A percentile compares a stretch with the other conserved stretches of the same genome.
These are phyloP conservation scores for Whitmania pigra DNA, from an alignment of 1,140 invertebrate species.

Conservation along the genomic window DNA sequence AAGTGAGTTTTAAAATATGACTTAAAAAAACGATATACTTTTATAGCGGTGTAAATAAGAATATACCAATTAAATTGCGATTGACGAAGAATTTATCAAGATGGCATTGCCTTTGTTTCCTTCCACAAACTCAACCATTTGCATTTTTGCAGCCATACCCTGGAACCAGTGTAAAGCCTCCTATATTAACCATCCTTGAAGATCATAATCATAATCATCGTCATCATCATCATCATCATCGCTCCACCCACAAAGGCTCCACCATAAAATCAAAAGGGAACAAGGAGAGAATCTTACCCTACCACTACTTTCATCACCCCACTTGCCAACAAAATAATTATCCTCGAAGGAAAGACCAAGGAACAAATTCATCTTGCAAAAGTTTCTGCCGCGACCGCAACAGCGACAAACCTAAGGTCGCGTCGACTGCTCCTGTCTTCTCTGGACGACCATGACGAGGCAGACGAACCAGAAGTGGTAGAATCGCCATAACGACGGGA, in stretches of 20 bases:
- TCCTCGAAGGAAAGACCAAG: too few species aligned
- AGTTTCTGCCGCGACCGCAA: neutral
- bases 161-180: neutral
- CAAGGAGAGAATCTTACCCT: neutral
- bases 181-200: neutral
- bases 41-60: too few species aligned
- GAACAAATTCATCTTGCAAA: neutral
- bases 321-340: too few species aligned
- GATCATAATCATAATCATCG: neutral
- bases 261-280: neutral
- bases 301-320: neutral
- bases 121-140: neutral
- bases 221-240: slow-evolving; percentile 5
- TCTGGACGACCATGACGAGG: neutral
- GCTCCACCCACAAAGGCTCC: neutral
- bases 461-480: too few species aligned
- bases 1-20: too few species aligned
- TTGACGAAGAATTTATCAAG: too few species aligned
- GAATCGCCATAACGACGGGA: neutral
- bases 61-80: too few species aligned
- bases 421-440: neutral
- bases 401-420: too few species aligned
- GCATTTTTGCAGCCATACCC: neutral
- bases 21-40: too few species aligned
- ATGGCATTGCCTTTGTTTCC: too few species aligned